Evolutionary conservation across 2,113 vertebrate genomes (phyloP).

Genomic region (Erinaceus europaeus): DNA sequence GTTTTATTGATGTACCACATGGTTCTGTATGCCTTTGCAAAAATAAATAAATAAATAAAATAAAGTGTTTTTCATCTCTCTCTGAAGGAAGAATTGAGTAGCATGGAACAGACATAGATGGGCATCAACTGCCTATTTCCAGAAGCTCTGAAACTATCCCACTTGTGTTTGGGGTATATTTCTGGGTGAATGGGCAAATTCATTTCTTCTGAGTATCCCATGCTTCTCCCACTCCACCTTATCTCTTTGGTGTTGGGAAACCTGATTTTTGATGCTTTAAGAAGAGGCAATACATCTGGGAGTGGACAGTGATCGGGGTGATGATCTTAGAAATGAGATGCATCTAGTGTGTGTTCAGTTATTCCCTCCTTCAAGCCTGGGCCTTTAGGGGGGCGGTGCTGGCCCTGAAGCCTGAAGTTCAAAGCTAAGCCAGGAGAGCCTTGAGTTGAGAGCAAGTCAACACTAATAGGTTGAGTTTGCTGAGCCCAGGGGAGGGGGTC

Average conservation of each 20-base stretch:
- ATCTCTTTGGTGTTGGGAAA: neutral
- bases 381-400: too few relatives aligned
- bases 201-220: neutral
- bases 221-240: neutral
- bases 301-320: neutral
- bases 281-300: neutral
- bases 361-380: neutral
- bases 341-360: accelerated
- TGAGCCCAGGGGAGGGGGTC: neutral
- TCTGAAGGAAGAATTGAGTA: neutral
- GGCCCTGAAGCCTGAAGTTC: too few relatives aligned
- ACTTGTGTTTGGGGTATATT: neutral
- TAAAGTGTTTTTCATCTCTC: neutral
- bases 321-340: neutral
- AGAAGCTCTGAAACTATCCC: neutral
- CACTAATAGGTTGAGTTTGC: neutral
- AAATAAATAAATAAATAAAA: too few relatives aligned
- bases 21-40: neutral
- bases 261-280: neutral
- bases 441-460: neutral
- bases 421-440: too few relatives aligned
- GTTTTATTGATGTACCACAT: neutral
- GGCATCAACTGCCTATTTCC: neutral
- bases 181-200: neutral
- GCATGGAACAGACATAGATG: neutral